These are phyloP conservation scores for Nemopilema nomurai DNA, from an alignment of 30 jellyfish, hydroid and myxozoan genomes.

Conservation along the genomic window DNA sequence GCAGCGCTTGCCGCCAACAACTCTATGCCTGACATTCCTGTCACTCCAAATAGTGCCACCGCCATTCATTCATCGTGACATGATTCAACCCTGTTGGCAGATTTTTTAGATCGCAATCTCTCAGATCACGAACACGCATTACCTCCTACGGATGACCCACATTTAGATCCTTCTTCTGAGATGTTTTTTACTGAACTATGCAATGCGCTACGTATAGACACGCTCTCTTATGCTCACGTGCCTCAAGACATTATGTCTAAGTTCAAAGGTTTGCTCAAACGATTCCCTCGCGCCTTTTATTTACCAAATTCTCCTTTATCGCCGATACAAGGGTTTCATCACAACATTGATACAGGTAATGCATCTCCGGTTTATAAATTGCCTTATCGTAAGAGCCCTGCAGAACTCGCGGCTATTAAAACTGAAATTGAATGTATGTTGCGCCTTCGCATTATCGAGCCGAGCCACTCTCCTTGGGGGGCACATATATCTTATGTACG, in stretches of 20 bases:
- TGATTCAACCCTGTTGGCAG: too few species aligned
- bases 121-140: too few species aligned
- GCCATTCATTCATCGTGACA: too few species aligned
- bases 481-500: too few species aligned
- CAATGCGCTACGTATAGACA: constrained; percentile 1
- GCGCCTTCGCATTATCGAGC: not conserved
- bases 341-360: too few species aligned
- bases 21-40: too few species aligned
- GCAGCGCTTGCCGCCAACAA: too few species aligned
- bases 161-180: constrained; percentile 19
- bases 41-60: too few species aligned
- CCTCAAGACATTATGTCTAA: not conserved
- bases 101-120: too few species aligned
- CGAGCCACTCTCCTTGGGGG: constrained; percentile 33
- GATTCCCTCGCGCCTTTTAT: constrained; percentile 3
- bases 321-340: constrained; percentile 9
- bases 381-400: constrained; percentile 43
- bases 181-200: not conserved
- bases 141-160: too few species aligned
- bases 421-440: not conserved
- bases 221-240: constrained; percentile 10
- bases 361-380: not conserved
- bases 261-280: not conserved
- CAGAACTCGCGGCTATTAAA: constrained; percentile 5
- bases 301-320: constrained; percentile 22